phyloP scores from a whole-genome alignment of 2,797 vertebrate species.

The Macroramphosus scolopax region DNA sequence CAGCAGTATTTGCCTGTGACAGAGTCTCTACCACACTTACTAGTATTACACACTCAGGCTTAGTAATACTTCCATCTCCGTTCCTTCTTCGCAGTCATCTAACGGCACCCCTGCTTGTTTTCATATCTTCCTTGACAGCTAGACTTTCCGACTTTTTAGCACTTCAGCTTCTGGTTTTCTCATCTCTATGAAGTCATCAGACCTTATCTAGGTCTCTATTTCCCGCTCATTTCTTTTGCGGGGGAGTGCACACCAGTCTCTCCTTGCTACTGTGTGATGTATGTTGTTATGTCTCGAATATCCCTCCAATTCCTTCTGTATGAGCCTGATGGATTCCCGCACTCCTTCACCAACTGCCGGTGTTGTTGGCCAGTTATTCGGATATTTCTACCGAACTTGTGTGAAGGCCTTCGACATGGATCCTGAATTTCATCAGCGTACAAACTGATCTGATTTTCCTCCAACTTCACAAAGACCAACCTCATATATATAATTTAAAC shows the following conservation, averaged over 20 bases:
- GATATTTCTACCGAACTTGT: too few species aligned
- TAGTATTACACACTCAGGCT: conserved; percentile 34
- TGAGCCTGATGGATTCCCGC: too few species aligned
- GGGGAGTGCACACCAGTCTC: conserved; percentile 3
- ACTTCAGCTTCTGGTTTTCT: conserved; percentile 25
- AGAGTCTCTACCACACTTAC: conserved; percentile 31
- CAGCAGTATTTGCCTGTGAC: conserved; percentile 48
- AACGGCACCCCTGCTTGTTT: conserved; percentile 1
- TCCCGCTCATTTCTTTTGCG: not conserved
- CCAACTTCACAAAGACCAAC: conserved; percentile 24
- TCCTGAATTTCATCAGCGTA: too few species aligned
- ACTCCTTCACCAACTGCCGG: too few species aligned
- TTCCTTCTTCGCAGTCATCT: conserved; percentile 1
- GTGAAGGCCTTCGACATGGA: too few species aligned
- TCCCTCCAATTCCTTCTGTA: conserved; percentile 16
- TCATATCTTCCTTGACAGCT: conserved; percentile 12
- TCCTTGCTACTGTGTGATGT: conserved; percentile 20
- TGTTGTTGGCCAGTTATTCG: too few species aligned
- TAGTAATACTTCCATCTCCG: conserved; percentile 26
- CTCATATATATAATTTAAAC: conserved; percentile 46
- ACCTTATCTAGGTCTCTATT: conserved; percentile 10
- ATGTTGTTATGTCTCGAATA: conserved; percentile 10
- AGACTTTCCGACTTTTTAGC: conserved; percentile 9
- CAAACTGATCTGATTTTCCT: conserved; percentile 20
- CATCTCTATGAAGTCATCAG: conserved; percentile 15